Conservation (phyloP, 2,797 vertebrate species). For the Thunnus albacares region DNA sequence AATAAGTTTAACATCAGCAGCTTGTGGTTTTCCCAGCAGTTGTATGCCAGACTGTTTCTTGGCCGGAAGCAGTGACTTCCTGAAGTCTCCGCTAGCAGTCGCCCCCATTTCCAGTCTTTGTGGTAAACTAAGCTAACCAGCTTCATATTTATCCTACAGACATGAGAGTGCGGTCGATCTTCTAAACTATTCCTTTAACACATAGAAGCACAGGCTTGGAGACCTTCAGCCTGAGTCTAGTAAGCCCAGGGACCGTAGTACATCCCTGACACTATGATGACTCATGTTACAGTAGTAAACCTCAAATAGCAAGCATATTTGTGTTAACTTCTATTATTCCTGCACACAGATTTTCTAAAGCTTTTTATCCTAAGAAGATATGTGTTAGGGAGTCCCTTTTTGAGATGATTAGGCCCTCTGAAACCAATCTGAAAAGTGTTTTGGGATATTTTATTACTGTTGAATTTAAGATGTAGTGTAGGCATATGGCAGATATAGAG, state of each 20-base stretch:
- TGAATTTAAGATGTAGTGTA: not conserved
- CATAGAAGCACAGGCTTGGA: not conserved
- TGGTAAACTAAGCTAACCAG: not conserved
- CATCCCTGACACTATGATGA: not conserved
- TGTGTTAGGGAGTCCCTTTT: not conserved
- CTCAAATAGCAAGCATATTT: not conserved
- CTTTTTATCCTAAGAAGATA: not conserved
- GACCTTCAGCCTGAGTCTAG: not conserved
- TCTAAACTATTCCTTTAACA: too few relatives aligned
- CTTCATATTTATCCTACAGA: too few relatives aligned
- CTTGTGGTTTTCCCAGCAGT: not conserved
- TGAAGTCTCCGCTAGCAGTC: not conserved
- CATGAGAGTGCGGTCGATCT: too few relatives aligned
- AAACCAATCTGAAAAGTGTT: not conserved
- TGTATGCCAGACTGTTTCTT: not conserved
- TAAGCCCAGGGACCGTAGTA: not conserved
- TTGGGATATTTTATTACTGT: slow-evolving; percentile 5
- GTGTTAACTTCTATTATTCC: too few relatives aligned
- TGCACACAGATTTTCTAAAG: not conserved
- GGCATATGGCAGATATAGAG: slow-evolving; percentile 7
- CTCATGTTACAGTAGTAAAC: slow-evolving; percentile 1
- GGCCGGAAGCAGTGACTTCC: not conserved
- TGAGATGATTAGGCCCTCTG: not conserved
- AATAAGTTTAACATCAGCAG: not conserved
- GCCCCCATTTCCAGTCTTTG: too few relatives aligned